A percentile compares a stretch with the other conserved stretches of the same genome.
These are phyloP conservation scores for Pheosia gnoma DNA, from an alignment of 2,888 invertebrate genomes.

Conservation along the genomic window DNA sequence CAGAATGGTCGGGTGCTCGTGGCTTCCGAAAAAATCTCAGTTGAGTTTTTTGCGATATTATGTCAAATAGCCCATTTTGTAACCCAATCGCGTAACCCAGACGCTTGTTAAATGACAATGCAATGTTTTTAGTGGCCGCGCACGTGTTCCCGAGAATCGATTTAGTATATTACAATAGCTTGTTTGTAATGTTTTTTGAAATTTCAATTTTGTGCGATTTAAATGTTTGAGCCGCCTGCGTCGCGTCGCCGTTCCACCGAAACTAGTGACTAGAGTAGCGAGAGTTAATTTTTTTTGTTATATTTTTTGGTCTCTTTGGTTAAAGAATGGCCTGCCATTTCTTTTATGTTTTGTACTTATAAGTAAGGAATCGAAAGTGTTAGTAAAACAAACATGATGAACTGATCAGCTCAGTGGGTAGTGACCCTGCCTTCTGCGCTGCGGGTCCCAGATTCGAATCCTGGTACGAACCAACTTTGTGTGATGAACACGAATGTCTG, in stretches of 20 bases:
- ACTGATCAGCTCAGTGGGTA: too few relatives aligned
- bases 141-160: slow-evolving; percentile 39
- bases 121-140: slow-evolving; percentile 43
- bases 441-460: too few relatives aligned
- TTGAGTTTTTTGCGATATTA: slow-evolving; percentile 41
- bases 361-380: too few relatives aligned
- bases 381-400: too few relatives aligned
- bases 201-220: slow-evolving; percentile 27
- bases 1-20: slow-evolving; percentile 13
- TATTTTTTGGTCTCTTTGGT: background rate
- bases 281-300: background rate
- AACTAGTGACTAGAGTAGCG: background rate
- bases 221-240: background rate
- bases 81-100: slow-evolving; percentile 46
- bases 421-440: too few relatives aligned
- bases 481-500: too few relatives aligned
- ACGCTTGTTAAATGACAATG: slow-evolving; percentile 51
- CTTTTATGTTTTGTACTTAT: too few relatives aligned
- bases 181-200: slow-evolving; percentile 13
- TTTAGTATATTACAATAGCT: slow-evolving; percentile 29
- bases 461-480: too few relatives aligned
- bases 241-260: background rate
- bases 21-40: slow-evolving; percentile 29
- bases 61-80: slow-evolving; percentile 42
- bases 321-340: background rate